A percentile compares a stretch with the other conserved stretches of the same genome.
Conservation (phyloP, 1,140 invertebrate genomes). For the Drosophila funebris region DNA sequence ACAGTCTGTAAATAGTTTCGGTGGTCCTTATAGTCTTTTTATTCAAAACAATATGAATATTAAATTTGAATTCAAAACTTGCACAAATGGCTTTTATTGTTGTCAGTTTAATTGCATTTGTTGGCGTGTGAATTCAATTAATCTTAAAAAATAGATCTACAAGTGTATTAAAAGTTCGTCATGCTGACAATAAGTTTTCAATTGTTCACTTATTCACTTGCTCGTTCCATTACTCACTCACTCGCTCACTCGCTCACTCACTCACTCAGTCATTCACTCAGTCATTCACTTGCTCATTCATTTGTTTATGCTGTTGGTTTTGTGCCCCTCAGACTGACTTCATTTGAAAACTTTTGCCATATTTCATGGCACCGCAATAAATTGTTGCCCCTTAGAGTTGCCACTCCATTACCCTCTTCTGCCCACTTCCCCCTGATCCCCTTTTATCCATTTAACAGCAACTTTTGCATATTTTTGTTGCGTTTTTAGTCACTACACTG, state of each 20-base stretch:
- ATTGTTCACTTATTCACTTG: conserved; percentile 38
- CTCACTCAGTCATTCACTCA: conserved; percentile 48
- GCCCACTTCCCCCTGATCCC: not conserved
- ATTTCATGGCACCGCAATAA: conserved; percentile 70
- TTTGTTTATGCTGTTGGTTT: conserved; percentile 41
- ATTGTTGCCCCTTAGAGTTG: conserved; percentile 47
- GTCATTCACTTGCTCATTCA: conserved; percentile 52
- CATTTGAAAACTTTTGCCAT: conserved; percentile 73
- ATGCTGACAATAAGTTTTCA: conserved; percentile 46
- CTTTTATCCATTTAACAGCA: conserved; percentile 23
- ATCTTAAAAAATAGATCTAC: conserved; percentile 31
- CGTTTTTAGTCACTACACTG: no score
- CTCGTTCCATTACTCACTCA: not conserved
- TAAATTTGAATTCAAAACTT: not conserved
- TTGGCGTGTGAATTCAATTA: conserved; percentile 35
- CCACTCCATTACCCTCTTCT: not conserved
- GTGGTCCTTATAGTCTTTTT: no score
- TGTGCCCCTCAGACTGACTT: conserved; percentile 49
- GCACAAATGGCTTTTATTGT: no score
- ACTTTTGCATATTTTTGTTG: conserved; percentile 42
- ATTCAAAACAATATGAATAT: no score
- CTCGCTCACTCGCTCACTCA: not conserved
- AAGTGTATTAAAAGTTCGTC: conserved; percentile 53
- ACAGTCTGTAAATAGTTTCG: no score
- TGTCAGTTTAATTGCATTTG: not conserved